Percentiles rank a stretch among this genome's conserved stretches.
Conservation (phyloP, 2,888 invertebrate species). For the Drosophila mettleri region DNA sequence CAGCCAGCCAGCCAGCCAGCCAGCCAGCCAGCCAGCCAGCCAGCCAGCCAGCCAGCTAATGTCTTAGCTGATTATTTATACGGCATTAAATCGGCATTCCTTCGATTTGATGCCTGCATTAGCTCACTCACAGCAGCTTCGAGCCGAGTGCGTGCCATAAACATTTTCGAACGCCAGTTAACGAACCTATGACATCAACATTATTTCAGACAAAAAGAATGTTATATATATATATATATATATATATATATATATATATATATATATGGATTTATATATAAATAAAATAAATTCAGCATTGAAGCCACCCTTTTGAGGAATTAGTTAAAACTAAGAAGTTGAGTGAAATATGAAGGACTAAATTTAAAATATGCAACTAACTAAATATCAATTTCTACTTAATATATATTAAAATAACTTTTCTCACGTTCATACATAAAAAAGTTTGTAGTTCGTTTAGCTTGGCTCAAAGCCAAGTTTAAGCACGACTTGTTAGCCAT, state of each 20-base stretch:
- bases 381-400: no score
- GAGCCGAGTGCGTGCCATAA: slow-evolving; percentile 55
- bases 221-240: slow-evolving; percentile 23
- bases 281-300: neutral
- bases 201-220: slow-evolving; percentile 37
- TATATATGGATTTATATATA: neutral
- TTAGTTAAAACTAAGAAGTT: no score
- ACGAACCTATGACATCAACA: slow-evolving; percentile 65
- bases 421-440: slow-evolving; percentile 8
- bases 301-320: no score
- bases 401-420: neutral
- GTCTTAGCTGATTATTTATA: slow-evolving; percentile 16
- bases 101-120: slow-evolving; percentile 54
- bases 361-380: no score
- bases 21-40: no score
- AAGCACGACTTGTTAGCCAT: slow-evolving; percentile 32
- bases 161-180: slow-evolving; percentile 46
- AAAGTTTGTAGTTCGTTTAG: neutral
- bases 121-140: slow-evolving; percentile 43
- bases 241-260: slow-evolving; percentile 15
- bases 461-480: slow-evolving; percentile 17
- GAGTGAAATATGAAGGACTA: no score
- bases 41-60: slow-evolving; percentile 6
- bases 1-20: no score
- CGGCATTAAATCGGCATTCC: slow-evolving; percentile 25